These are phyloP conservation scores for Megastigmus dorsalis DNA, from an alignment of 2,888 invertebrate species.

Conservation along the genomic window DNA sequence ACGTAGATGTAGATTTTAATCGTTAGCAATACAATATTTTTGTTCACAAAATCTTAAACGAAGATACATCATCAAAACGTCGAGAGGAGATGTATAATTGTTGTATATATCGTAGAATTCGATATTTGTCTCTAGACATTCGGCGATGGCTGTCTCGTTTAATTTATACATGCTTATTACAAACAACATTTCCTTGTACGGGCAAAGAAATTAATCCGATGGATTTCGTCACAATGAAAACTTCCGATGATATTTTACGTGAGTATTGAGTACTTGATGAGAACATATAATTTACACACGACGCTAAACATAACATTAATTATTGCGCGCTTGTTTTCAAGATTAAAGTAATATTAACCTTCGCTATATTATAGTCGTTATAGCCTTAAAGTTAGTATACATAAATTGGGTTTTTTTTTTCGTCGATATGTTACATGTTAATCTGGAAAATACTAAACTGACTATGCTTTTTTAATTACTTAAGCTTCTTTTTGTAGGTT, in stretches of 20 bases:
- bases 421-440: conserved; percentile 38
- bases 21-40: not conserved
- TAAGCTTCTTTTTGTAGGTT: not conserved
- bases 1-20: too few species aligned
- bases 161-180: conserved; percentile 26
- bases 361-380: not conserved
- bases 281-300: not conserved
- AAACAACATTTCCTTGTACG: not conserved
- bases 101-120: too few species aligned
- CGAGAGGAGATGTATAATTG: not conserved
- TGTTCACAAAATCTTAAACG: not conserved
- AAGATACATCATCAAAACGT: conserved; percentile 3
- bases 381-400: conserved; percentile 30
- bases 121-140: conserved; percentile 16
- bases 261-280: not conserved
- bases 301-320: conserved; percentile 7
- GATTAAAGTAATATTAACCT: conserved; percentile 8
- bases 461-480: not conserved
- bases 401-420: conserved; percentile 9
- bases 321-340: conserved; percentile 27
- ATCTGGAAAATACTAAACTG: conserved; percentile 23
- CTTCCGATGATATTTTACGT: not conserved
- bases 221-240: not conserved
- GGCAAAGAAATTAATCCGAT: not conserved
- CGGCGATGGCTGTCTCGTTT: conserved; percentile 8